Percentiles rank a stretch among this genome's conserved stretches.
Evolutionary conservation across 2,888 invertebrate genomes (phyloP).

Genomic region (Hemaris fuciformis): DNA sequence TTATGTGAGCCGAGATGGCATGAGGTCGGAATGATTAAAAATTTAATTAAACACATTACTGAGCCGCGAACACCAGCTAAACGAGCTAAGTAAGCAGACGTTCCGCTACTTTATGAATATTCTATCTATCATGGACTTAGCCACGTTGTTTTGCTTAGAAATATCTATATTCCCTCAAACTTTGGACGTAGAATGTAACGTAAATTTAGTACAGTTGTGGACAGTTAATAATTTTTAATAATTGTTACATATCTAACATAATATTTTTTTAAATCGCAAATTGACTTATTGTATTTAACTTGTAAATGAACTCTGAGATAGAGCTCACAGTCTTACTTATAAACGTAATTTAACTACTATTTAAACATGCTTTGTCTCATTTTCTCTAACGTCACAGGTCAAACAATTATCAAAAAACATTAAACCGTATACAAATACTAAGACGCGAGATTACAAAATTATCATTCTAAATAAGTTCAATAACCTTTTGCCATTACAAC

Average conservation of each 20-base stretch:
- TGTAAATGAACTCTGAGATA: too few relatives aligned
- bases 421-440: neutral
- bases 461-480: neutral
- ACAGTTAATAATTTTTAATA: too few relatives aligned
- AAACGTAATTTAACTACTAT: too few relatives aligned
- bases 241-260: too few relatives aligned
- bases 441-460: neutral
- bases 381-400: neutral
- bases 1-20: neutral
- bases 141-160: neutral
- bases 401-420: neutral
- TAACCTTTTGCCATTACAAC: neutral
- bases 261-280: too few relatives aligned
- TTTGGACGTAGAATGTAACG: neutral
- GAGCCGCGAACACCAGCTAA: conserved; percentile 11
- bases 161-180: neutral
- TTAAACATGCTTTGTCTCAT: too few relatives aligned
- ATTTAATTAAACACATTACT: conserved; percentile 35
- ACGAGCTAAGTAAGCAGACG: conserved; percentile 2
- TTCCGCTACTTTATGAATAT: conserved; percentile 7
- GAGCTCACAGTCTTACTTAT: too few relatives aligned
- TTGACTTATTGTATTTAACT: too few relatives aligned
- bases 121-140: conserved; percentile 2
- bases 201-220: neutral
- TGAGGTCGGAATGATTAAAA: conserved; percentile 34